These are phyloP conservation scores for Celastrina argiolus DNA, from an alignment of 2,888 invertebrate genomes.

Conservation along the genomic window DNA sequence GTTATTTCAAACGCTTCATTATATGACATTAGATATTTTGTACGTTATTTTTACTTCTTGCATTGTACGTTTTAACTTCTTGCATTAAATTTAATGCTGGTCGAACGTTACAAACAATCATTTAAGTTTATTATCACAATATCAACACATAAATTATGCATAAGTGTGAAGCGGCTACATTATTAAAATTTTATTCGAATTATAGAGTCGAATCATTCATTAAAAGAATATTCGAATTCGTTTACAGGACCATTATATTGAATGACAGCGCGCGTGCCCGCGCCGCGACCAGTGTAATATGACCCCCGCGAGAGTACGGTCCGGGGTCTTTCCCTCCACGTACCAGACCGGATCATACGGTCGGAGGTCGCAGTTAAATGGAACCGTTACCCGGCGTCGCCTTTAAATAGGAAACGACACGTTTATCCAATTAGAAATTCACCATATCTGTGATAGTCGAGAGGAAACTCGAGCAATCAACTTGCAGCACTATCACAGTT, in stretches of 20 bases:
- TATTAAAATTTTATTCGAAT: conserved; percentile 9
- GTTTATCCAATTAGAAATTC: conserved; percentile 79
- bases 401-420: conserved; percentile 79
- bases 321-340: conserved; percentile 32
- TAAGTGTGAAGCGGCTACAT: conserved; percentile 7
- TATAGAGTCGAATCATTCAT: conserved; percentile 25
- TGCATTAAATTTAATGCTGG: neutral
- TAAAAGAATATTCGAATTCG: conserved; percentile 37
- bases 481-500: conserved; percentile 76
- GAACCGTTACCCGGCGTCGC: conserved; percentile 67
- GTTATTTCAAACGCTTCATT: no score
- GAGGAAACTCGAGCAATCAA: conserved; percentile 78
- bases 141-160: conserved; percentile 11
- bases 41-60: neutral
- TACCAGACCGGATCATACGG: conserved; percentile 42
- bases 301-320: conserved; percentile 42
- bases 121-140: conserved; percentile 5
- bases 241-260: conserved; percentile 66
- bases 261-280: conserved; percentile 73
- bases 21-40: neutral
- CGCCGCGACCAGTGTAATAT: conserved; percentile 39
- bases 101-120: neutral
- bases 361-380: conserved; percentile 56
- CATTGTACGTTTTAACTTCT: neutral
- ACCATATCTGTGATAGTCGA: conserved; percentile 78